Evolutionary conservation across 1,140 invertebrate genomes (phyloP), one percentile per base, ranked within the genome.

Genomic region (Drosophila athabasca): DNA sequence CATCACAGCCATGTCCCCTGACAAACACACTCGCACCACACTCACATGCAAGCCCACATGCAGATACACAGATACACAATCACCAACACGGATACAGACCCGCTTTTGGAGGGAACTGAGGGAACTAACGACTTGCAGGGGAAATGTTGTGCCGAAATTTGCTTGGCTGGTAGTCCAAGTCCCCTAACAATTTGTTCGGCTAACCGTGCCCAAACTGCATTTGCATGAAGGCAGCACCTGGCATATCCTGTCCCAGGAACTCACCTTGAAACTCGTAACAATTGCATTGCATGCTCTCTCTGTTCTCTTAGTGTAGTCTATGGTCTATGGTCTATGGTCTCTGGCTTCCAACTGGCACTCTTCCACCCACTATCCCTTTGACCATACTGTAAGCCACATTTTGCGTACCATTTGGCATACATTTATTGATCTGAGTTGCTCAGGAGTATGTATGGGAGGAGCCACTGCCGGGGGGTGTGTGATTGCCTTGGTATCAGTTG

Each of bases 391-490:
- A 29, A 24, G 66, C 66, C 53, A 62, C 17, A 54, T 54, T 46
- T 45, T 62, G 60, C 50, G 19, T 51, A 51, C 44, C 17, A 26
- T 45, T 53, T n/a, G 66, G 61, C 61, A 64, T 43, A 65, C 43
- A 43, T 43, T 62, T 54, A 83, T 80, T 80, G 81, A 83, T 80
- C 76, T 71, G 49, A 79, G 46, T 22, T 59, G 49, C 62, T 39
- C 44, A 39, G 17, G 46, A 31, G 55, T 19, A 49, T 19, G 15
- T 13, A n/a, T 8, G 26, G 26, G 19, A 19, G 26, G 11, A 31
- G 45, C 35, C 35, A 39, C 35, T 39, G 35, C 31, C 3, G 17
- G 17, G 44, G 44, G 44, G 6, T 6, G 17, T 13, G 29, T 17
- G 54, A 49, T 50, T 55, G 35, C 48, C 29, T 45, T 55, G 73